Base-by-base conservation (phyloP, 2,888 invertebrate genomes). In the Polydrusus cervinus region DNA sequence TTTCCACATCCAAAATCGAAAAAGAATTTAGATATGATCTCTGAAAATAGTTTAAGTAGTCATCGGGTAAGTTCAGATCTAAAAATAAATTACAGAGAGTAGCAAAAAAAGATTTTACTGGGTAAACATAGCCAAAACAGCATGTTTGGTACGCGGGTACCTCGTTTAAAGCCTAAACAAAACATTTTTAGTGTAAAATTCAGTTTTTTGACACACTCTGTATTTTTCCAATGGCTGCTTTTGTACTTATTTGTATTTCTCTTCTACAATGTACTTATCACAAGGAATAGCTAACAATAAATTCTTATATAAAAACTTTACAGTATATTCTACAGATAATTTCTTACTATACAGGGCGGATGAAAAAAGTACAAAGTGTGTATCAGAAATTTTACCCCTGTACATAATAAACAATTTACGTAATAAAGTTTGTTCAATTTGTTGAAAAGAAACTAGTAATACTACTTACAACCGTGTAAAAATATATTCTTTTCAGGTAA, bases 11-110 rank as follows among this genome's bases (percentile, higher is more conserved):
- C 62, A 62, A 68, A 68, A 34, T 67, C 62, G 38, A 53, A 60
- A 65, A 71, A 43, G 49, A 55, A 57, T 45, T 66, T 72, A 66
- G 72, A 72, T 47, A 43, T 47, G 57, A 49, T 16, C 14, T n/a
- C 20, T 60, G 69, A 69, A 69, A 55, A 55, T 65, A 65, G 40
- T 75, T 34, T 75, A 75, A 75, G 71, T 71, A 75, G 75, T 68
- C 67, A 75, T 62, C 66, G 61, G 64, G 61, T 72, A 71, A 67
- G 67, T 72, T 75, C 75, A 75, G 75, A 75, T 75, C 75, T 75
- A 72, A 75, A 75, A 71, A 68, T 72, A 49, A 70, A 38, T 13
- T 70, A 51, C 62, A 62, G 62, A 53, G 62, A 62, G 45, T 47
- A 20, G 57, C 14, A 57, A 68, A 68, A 43, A 13, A 30, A 20